Evolutionary conservation across 2,113 vertebrate genomes (phyloP).

Genomic region (Pseudopipra pipra): DNA sequence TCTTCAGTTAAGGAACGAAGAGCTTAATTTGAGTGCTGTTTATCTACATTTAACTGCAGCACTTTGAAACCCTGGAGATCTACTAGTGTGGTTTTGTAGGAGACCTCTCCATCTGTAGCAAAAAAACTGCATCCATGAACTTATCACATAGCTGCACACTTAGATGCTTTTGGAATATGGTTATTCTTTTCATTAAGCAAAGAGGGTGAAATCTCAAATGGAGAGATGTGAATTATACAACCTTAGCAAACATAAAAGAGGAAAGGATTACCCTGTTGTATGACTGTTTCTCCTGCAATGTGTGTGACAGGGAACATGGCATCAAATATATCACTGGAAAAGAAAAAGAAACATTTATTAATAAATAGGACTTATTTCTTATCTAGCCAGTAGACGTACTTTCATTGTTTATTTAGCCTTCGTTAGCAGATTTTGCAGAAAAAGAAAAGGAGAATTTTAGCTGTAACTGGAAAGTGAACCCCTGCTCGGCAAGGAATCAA

Average conservation of each 20-base stretch:
- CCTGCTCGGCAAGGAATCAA: not conserved
- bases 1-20: not conserved
- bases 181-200: not conserved
- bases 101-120: not conserved
- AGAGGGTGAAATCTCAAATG: not conserved
- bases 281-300: constrained; percentile 95
- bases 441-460: constrained; percentile 1
- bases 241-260: not conserved
- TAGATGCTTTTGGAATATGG: not conserved
- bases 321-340: constrained; percentile 93
- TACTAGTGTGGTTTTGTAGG: not conserved
- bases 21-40: not conserved
- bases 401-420: not conserved
- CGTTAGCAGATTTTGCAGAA: not conserved
- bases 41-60: not conserved
- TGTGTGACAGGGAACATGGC: constrained; percentile 98
- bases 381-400: not conserved
- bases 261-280: constrained; percentile 87
- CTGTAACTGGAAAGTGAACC: not conserved
- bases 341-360: not conserved
- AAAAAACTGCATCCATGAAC: not conserved
- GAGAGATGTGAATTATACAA: not conserved
- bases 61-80: not conserved
- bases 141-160: not conserved
- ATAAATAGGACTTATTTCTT: not conserved